phyloP scores from a whole-genome alignment of 2,797 vertebrate genomes.

The Crocidura indochinensis region DNA sequence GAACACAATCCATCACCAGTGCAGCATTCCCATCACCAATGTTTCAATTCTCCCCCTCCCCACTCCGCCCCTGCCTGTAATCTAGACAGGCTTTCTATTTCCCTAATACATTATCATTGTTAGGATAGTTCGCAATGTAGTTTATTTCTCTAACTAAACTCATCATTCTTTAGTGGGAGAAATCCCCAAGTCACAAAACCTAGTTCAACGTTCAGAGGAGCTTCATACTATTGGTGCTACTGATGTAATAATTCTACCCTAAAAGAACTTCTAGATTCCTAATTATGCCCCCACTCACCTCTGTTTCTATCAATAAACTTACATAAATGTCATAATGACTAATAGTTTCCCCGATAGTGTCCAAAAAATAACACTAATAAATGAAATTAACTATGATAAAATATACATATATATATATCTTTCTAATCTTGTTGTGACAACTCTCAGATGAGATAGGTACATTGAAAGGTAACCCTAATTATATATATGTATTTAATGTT shows the following conservation, averaged over 20 bases:
- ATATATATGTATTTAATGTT: neutral
- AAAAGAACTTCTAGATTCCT: neutral
- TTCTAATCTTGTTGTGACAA: slow-evolving; percentile 48
- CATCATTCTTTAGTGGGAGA: neutral
- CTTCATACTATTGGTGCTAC: neutral
- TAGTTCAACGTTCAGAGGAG: neutral
- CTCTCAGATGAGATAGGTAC: slow-evolving; percentile 57
- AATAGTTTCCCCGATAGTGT: neutral
- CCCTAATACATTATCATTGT: too few relatives aligned
- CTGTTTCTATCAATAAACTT: neutral
- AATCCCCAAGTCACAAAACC: slow-evolving; percentile 25
- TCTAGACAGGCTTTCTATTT: too few relatives aligned
- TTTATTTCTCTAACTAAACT: too few relatives aligned
- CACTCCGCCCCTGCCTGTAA: too few relatives aligned
- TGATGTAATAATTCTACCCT: neutral
- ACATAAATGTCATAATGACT: neutral
- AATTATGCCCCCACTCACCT: neutral
- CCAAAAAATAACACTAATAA: neutral
- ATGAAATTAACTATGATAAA: slow-evolving; percentile 49
- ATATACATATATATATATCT: slow-evolving; percentile 44
- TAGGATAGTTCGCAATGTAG: too few relatives aligned
- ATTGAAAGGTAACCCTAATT: slow-evolving; percentile 58
- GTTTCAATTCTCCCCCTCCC: too few relatives aligned
- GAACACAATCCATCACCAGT: too few relatives aligned
- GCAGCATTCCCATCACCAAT: too few relatives aligned